Percentiles rank a stretch among this genome's conserved stretches.
These are phyloP conservation scores for Itoplectis maculator DNA, from an alignment of 2,888 invertebrate species.

Conservation along the genomic window DNA sequence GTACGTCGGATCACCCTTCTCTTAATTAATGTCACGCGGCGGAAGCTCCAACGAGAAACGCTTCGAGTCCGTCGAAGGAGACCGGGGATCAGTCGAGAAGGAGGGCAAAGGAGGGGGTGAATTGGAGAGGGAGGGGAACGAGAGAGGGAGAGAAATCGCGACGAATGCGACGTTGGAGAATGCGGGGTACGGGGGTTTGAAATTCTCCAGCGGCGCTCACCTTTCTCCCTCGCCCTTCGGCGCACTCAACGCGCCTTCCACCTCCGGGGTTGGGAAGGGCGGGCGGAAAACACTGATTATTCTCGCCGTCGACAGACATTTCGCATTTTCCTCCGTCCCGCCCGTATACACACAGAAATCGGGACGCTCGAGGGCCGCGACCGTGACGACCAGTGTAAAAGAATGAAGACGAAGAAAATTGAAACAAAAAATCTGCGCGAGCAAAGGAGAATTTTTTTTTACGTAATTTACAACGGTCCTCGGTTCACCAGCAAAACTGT, in stretches of 20 bases:
- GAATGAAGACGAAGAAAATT: slow-evolving; percentile 14
- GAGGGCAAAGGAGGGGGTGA: not conserved
- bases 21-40: slow-evolving; percentile 52
- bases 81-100: not conserved
- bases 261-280: slow-evolving; percentile 15
- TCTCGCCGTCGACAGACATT: slow-evolving; percentile 47
- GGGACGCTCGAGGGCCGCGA: not conserved
- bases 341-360: slow-evolving; percentile 5
- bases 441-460: not conserved
- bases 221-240: slow-evolving; percentile 17
- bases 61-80: not conserved
- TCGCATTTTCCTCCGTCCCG: slow-evolving; percentile 17
- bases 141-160: not conserved
- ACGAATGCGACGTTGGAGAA: slow-evolving; percentile 23
- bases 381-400: not conserved
- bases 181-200: slow-evolving; percentile 1
- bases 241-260: not conserved
- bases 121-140: slow-evolving; percentile 1
- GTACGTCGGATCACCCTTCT: slow-evolving; percentile 30
- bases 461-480: no score
- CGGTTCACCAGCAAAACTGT: no score
- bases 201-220: slow-evolving; percentile 37
- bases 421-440: not conserved
- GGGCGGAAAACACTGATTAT: slow-evolving; percentile 59
- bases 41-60: not conserved